These are phyloP conservation scores for Pardalotus punctatus DNA, from an alignment of 2,113 vertebrate species.

Conservation along the genomic window DNA sequence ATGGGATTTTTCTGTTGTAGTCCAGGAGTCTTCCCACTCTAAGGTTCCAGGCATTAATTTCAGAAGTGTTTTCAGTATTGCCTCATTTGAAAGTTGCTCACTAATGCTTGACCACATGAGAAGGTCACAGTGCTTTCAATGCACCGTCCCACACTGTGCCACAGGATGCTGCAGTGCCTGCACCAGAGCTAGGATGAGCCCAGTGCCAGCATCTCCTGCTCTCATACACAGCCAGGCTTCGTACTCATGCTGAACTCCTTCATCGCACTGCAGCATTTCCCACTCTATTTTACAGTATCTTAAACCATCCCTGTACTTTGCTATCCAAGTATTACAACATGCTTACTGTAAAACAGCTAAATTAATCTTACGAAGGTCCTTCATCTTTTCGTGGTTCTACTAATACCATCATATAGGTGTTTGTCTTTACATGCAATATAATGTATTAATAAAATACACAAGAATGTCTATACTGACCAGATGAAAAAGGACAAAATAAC, in stretches of 20 bases:
- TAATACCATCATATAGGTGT: background rate
- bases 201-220: background rate
- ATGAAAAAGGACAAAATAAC: conserved; percentile 13
- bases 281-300: background rate
- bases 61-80: background rate
- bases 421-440: background rate
- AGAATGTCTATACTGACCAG: background rate
- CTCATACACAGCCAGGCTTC: accelerated
- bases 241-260: accelerated
- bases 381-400: background rate
- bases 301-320: background rate
- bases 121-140: background rate
- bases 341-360: background rate
- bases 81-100: background rate
- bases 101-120: accelerated
- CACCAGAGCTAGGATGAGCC: background rate
- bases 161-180: background rate
- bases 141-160: background rate
- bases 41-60: background rate
- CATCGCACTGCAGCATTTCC: accelerated
- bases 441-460: background rate
- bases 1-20: background rate
- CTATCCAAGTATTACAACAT: background rate
- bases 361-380: background rate
- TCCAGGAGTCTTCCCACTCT: background rate